Percentiles rank a stretch among this genome's conserved stretches.
Conservation (phyloP, 2,797 vertebrate genomes). For the Aphelocoma californica region DNA sequence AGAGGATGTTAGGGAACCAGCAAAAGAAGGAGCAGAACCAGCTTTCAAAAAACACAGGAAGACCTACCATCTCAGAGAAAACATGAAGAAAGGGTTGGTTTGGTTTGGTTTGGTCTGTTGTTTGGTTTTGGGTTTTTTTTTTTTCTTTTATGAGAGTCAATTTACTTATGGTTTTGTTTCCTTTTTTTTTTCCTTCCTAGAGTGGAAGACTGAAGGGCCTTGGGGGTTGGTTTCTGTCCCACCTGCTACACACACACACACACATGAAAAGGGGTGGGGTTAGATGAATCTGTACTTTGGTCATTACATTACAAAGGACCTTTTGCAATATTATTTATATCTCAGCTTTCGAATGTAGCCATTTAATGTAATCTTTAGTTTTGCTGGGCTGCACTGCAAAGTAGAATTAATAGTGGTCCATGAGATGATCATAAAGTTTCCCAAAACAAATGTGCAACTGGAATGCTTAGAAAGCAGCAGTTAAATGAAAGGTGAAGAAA, state of each 20-base stretch:
- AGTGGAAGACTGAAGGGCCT: background rate
- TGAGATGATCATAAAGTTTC: background rate
- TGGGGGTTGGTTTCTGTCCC: background rate
- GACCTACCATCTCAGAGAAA: background rate
- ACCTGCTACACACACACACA: background rate
- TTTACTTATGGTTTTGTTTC: background rate
- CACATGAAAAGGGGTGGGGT: background rate
- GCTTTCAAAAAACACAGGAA: slow-evolving; percentile 21
- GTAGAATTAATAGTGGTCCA: background rate
- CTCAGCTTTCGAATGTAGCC: background rate
- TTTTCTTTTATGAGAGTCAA: background rate
- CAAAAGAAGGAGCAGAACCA: slow-evolving; percentile 40
- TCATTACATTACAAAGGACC: background rate
- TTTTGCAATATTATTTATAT: background rate
- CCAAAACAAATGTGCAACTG: background rate
- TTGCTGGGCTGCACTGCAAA: background rate
- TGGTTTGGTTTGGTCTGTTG: background rate
- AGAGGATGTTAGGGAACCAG: background rate
- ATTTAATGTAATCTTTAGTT: background rate
- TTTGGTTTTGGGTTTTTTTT: background rate
- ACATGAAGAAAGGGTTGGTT: background rate
- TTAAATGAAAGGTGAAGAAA: background rate
- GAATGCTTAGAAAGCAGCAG: background rate
- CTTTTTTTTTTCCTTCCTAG: no score
- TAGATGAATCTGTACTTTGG: background rate